phyloP scores from a whole-genome alignment of 2,113 vertebrate genomes.

The Zosterops hypoxanthus region DNA sequence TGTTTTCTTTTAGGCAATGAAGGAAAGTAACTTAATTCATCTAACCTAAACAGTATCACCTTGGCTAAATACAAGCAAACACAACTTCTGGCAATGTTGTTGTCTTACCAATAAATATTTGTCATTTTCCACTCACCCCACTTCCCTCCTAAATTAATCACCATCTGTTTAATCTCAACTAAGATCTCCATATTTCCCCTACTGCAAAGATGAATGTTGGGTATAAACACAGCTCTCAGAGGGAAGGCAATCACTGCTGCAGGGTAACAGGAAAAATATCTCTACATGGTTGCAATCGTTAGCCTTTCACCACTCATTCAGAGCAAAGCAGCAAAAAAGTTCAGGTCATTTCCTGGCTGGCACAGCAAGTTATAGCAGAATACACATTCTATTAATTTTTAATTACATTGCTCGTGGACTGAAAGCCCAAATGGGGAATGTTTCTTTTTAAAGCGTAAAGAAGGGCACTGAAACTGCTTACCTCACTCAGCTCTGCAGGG shows the following conservation, averaged over 20 bases:
- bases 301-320: slow-evolving; percentile 42
- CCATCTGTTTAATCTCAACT: background rate
- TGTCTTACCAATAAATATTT: background rate
- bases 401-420: slow-evolving; percentile 13
- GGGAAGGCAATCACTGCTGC: background rate
- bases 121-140: background rate
- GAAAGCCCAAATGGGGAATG: background rate
- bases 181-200: slow-evolving; percentile 18
- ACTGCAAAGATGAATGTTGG: slow-evolving; percentile 18
- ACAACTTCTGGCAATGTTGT: slow-evolving; percentile 7
- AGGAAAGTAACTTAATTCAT: slow-evolving; percentile 1
- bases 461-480: slow-evolving; percentile 70
- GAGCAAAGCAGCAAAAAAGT: slow-evolving; percentile 38
- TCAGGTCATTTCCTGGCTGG: slow-evolving; percentile 66
- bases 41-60: background rate
- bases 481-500: slow-evolving; percentile 81
- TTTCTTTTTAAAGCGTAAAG: slow-evolving; percentile 30
- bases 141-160: slow-evolving; percentile 16
- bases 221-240: background rate
- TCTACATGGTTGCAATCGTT: background rate
- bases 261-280: background rate
- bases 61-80: slow-evolving; percentile 11
- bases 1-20: slow-evolving; percentile 39
- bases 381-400: slow-evolving; percentile 64
- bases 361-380: slow-evolving; percentile 68